A percentile compares a stretch with the other conserved stretches of the same genome.
Conservation (phyloP, 1,140 invertebrate genomes). For the Aphidius ervi region DNA sequence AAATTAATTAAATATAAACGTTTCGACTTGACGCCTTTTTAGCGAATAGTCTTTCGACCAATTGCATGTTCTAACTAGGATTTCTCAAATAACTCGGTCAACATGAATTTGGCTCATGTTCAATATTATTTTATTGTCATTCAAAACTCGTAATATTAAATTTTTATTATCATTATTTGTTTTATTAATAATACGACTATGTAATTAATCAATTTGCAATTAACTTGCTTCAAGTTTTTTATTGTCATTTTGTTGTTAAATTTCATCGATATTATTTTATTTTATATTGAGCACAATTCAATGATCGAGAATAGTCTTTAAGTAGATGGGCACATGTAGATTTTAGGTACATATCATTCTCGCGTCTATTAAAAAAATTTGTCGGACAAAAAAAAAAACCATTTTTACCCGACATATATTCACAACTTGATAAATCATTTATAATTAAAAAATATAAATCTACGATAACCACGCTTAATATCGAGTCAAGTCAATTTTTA, state of each 20-base stretch:
- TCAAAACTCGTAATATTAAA: too few relatives aligned
- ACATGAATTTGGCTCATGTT: conserved; percentile 5
- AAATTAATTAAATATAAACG: conserved; percentile 7
- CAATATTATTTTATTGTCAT: too few relatives aligned
- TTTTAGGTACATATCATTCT: conserved; percentile 10
- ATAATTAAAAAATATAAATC: conserved; percentile 1
- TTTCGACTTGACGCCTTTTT: conserved; percentile 25
- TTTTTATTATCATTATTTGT: too few relatives aligned
- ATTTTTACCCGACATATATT: neutral
- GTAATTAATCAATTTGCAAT: too few relatives aligned
- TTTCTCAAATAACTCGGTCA: conserved; percentile 10
- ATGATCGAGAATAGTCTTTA: neutral
- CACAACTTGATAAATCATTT: conserved; percentile 9
- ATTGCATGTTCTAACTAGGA: conserved; percentile 40
- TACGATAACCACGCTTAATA: conserved; percentile 12
- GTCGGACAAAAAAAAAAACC: conserved; percentile 5
- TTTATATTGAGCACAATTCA: conserved; percentile 5
- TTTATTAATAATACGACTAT: too few relatives aligned
- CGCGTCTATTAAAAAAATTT: neutral
- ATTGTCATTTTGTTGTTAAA: too few relatives aligned
- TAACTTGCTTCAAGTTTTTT: too few relatives aligned
- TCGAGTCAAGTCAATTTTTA: conserved; percentile 14
- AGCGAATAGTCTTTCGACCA: conserved; percentile 44
- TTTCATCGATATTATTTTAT: neutral
- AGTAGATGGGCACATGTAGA: conserved; percentile 14